Evolutionary conservation across 2,113 vertebrate genomes (phyloP), one percentile per base, ranked within the genome.

Genomic region (Candoia aspera): DNA sequence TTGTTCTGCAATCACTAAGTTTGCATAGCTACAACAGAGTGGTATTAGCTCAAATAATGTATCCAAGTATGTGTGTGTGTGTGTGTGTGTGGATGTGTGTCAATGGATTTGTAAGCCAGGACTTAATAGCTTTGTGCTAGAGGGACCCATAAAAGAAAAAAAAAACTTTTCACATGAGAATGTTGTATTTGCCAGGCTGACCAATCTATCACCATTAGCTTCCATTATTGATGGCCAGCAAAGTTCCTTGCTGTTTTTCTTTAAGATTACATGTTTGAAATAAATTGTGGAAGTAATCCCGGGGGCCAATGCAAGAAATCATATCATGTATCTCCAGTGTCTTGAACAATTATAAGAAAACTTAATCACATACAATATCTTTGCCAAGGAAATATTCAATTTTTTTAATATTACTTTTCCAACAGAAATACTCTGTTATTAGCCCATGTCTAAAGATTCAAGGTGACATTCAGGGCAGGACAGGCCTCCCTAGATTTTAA

Each of bases 151-250:
- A 91, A 95, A 96, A 26, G 87, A 83, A 60, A 94, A 95, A 19
- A 24, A 57, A 95, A 89, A 94, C 86, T 0, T n/a, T 91, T 94
- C 24, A 29, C 57, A 33, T 93, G 94, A 93, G 46, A 93, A 23
- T 89, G 90, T 88, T 94, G 87, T 95, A 88, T 64, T 88, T 92
- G 37, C 54, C 29, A 37, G 24, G 29, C 73, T 0, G 4, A 87
- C 57, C 94, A 90, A 95, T 96, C 93, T 92, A 79, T 95, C 91
- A 95, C 79, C 73, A 92, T 96, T 96, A 94, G 0, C 33, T 96
- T 10, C 3, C 5, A 93, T 92, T 96, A 96, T 73, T 85, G 92
- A 95, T 1, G 0, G 9, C 90, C 2, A 90, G 37, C 37, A 93
- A 87, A 68, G 37, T 64, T 84, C 79, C 90, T 92, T 92, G 53